Base-by-base conservation (phyloP, 1,140 invertebrate genomes). In the Caerostris darwini region DNA sequence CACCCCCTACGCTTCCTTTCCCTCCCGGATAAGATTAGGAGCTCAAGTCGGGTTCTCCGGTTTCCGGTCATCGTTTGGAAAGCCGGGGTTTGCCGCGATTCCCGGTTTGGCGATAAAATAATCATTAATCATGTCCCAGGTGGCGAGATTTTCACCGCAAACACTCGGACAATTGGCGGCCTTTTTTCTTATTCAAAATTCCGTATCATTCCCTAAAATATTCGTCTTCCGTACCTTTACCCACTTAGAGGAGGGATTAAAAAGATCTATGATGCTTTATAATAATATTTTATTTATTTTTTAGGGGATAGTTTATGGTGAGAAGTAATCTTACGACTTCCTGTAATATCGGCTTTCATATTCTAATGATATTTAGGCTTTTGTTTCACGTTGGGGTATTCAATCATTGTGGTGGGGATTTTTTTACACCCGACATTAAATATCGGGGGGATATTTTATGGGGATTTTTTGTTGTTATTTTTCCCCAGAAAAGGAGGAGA, bases 111-210 rank as follows among this genome's bases (percentile, higher is more conserved):
- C 85, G 92, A 94, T 94, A 94, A 94, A 94, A 94, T 89, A 94
- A 94, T 94, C 92, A 94, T 94, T 94, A 94, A 94, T 94, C 92
- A 94, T 94, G 92, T 94, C 92, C 54, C 92, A 94, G 92, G 92
- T 94, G 92, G 92, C 86, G 86, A 88, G 86, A 92, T 92, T 92
- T 85, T 92, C 61, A 83, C 81, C 57, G 81, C 77, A 89, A 89
- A 88, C 56, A 82, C 67, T 94, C 92, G 92, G 92, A 94, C 92
- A 88, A 88, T 94, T 94, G 92, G 92, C 85, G 92, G 12, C 53
- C 50, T 81, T 93, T 88, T 19, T 81, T 88, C 19, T 61, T 19
- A n/a, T 85, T 83, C 59, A 17, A 34, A 10, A n/a, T 10, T 92
- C 71, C n/a, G n/a, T 69, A 14, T 19, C 34, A 59, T 85, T 19